A percentile compares a stretch with the other conserved stretches of the same genome.
These are phyloP conservation scores for Frankliniella intonsa DNA, from an alignment of 2,888 invertebrate species.

Conservation along the genomic window DNA sequence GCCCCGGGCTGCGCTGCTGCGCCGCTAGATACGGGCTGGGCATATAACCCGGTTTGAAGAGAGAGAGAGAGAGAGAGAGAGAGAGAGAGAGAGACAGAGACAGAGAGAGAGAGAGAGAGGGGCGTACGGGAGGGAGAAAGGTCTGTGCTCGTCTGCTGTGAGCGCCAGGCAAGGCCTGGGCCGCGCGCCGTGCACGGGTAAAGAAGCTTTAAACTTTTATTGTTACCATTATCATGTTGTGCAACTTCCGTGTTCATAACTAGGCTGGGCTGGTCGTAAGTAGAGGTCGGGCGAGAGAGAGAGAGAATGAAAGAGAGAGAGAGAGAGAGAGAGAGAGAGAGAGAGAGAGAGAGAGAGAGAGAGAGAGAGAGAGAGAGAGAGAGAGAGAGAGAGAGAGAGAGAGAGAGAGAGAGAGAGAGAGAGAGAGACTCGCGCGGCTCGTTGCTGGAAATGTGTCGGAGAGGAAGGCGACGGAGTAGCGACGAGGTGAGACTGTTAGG, in stretches of 20 bases:
- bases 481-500: too few species aligned
- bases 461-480: too few species aligned
- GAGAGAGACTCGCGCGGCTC: too few species aligned
- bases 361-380: too few species aligned
- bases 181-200: constrained; percentile 40
- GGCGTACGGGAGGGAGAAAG: neutral
- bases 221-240: constrained; percentile 8
- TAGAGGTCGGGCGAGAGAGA: neutral
- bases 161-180: constrained; percentile 39
- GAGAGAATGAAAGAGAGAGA: too few species aligned
- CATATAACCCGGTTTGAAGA: neutral
- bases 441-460: too few species aligned
- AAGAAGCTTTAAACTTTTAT: constrained; percentile 23
- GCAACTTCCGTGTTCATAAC: constrained; percentile 19
- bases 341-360: too few species aligned
- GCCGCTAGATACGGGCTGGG: neutral
- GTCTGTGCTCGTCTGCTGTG: neutral
- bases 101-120: neutral
- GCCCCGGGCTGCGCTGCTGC: neutral
- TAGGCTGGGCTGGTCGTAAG: neutral
- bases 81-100: neutral
- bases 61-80: neutral
- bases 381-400: too few species aligned
- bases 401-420: too few species aligned
- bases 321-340: too few species aligned